phyloP scores from a whole-genome alignment of 2,888 invertebrate genomes.

The Agonopterix subpropinquella region DNA sequence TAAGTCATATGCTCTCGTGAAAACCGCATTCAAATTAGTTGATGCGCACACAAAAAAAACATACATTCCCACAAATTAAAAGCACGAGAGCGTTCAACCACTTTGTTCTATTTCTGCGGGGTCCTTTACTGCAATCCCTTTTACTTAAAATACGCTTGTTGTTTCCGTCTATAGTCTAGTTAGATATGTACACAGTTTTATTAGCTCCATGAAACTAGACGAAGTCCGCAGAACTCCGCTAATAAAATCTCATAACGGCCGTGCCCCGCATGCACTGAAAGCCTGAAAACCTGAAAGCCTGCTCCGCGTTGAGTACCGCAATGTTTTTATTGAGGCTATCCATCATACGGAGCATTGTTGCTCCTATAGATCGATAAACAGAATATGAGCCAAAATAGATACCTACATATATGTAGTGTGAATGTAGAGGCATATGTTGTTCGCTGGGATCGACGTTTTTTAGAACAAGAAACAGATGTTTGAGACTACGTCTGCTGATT shows the following conservation, averaged over 20 bases:
- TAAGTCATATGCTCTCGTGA: too few species aligned
- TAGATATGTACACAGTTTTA: slow-evolving; percentile 10
- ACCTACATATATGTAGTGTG: slow-evolving; percentile 13
- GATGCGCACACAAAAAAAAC: too few species aligned
- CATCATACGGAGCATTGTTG: slow-evolving; percentile 35
- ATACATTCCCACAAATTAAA: too few species aligned
- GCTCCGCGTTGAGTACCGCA: background rate
- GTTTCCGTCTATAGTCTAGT: background rate
- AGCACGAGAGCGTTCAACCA: too few species aligned
- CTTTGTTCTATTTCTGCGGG: too few species aligned
- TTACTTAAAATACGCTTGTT: too few species aligned
- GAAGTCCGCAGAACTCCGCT: slow-evolving; percentile 15
- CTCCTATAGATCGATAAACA: slow-evolving; percentile 30
- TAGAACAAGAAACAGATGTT: too few species aligned
- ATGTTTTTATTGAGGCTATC: slow-evolving; percentile 33
- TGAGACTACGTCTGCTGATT: too few species aligned
- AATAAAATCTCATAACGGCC: slow-evolving; percentile 25
- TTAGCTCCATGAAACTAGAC: slow-evolving; percentile 16
- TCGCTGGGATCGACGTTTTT: slow-evolving; percentile 3
- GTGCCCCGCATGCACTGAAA: slow-evolving; percentile 12
- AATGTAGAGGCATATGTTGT: background rate
- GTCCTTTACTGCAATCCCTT: too few species aligned
- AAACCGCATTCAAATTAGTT: too few species aligned
- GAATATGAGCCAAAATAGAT: slow-evolving; percentile 26
- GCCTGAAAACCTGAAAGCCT: background rate